Conservation (phyloP, 2,797 vertebrate species). For the Eulemur coronatus region DNA sequence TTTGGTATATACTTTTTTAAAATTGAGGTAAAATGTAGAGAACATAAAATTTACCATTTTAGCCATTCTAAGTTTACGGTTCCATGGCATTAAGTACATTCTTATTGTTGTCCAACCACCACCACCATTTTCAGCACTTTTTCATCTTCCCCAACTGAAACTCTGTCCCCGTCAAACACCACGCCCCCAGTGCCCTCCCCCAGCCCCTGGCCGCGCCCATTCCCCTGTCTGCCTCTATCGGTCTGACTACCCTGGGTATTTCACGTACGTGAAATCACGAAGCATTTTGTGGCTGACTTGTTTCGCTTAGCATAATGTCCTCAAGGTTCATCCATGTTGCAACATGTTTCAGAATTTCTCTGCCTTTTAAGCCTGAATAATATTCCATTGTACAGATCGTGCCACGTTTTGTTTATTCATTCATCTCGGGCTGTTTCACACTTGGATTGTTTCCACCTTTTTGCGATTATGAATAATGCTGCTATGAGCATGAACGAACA, state of each 20-base stretch:
- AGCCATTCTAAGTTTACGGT: background rate
- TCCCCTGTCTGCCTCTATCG: background rate
- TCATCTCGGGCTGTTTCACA: background rate
- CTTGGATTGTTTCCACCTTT: background rate
- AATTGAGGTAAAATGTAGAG: background rate
- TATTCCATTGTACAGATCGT: background rate
- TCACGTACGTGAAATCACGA: background rate
- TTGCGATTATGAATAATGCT: background rate
- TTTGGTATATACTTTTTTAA: background rate
- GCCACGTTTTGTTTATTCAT: accelerated
- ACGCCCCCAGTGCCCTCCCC: background rate
- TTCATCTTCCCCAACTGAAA: background rate
- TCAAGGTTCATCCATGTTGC: background rate
- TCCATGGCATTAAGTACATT: background rate
- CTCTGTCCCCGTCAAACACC: background rate
- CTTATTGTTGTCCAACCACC: background rate
- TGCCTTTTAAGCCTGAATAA: background rate
- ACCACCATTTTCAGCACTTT: background rate
- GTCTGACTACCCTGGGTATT: background rate
- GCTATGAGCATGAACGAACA: background rate
- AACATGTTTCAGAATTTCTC: background rate
- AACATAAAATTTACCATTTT: background rate
- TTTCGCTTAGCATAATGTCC: background rate
- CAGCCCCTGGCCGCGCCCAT: background rate
- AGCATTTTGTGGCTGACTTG: background rate